A percentile compares a stretch with the other conserved stretches of the same genome.
Evolutionary conservation across 1,140 invertebrate species (phyloP).

Genomic region (Drosophila murphyi): DNA sequence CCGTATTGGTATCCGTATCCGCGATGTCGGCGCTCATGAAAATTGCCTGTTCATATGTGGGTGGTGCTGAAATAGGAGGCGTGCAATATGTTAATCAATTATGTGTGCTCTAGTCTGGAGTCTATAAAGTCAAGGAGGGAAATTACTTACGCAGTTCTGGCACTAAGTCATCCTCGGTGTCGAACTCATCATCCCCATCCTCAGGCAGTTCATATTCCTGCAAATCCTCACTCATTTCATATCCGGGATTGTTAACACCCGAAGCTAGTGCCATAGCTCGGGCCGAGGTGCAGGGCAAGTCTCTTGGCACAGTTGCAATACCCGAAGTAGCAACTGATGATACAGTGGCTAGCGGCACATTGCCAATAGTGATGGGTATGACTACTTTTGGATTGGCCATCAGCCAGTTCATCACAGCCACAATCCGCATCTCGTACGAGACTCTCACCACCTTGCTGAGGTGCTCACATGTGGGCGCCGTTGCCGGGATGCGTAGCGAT

Average conservation of each 20-base stretch:
- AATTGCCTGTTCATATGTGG: conserved; percentile 79
- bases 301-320: conserved; percentile 40
- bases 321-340: conserved; percentile 8
- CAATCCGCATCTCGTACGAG: conserved; percentile 75
- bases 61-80: conserved; percentile 56
- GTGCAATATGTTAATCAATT: too few relatives aligned
- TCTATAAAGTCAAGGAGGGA: not conserved
- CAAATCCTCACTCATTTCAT: conserved; percentile 52
- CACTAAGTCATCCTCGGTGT: conserved; percentile 53
- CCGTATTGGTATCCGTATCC: conserved; percentile 75
- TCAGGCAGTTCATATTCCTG: conserved; percentile 70
- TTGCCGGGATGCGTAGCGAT: conserved; percentile 74
- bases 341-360: conserved; percentile 62
- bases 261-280: conserved; percentile 56
- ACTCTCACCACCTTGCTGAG: conserved; percentile 75
- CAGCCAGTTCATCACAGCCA: conserved; percentile 75
- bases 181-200: conserved; percentile 70
- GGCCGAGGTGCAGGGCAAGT: conserved; percentile 71
- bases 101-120: not conserved
- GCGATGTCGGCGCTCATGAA: conserved; percentile 80
- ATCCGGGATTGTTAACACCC: conserved; percentile 43
- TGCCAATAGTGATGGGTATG: conserved; percentile 78
- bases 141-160: conserved; percentile 66
- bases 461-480: conserved; percentile 85
- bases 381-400: conserved; percentile 72